Evolutionary conservation across 2,888 invertebrate genomes (phyloP).

Genomic region (Stegana nigrithorax): DNA sequence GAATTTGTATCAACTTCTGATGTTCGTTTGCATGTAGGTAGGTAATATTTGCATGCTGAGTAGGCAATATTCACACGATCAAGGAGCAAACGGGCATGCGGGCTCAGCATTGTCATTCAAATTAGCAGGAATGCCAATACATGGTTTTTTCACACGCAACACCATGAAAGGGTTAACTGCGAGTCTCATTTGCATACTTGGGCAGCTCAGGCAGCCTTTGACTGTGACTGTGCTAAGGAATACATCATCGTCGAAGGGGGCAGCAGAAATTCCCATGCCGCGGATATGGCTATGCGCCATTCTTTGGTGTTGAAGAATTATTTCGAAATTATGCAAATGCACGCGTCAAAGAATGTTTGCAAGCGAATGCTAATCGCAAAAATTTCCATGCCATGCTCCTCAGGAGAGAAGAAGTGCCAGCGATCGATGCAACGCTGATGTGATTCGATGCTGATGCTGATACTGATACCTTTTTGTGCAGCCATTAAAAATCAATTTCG

Average conservation of each 20-base stretch:
- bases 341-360: too few species aligned
- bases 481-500: not conserved
- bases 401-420: too few species aligned
- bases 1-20: too few species aligned
- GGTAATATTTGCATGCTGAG: not conserved
- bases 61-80: conserved; percentile 4
- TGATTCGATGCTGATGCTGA: too few species aligned
- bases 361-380: not conserved
- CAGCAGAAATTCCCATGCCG: not conserved
- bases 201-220: not conserved
- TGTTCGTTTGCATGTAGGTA: not conserved
- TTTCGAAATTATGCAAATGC: conserved; percentile 57
- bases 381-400: not conserved
- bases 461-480: too few species aligned
- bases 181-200: conserved; percentile 1
- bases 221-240: not conserved
- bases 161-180: not conserved
- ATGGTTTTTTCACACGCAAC: not conserved
- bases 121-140: not conserved
- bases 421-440: too few species aligned
- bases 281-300: too few species aligned
- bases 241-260: not conserved
- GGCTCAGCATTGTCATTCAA: conserved; percentile 5
- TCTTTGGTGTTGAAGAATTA: conserved; percentile 51
- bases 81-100: not conserved